Percentiles rank a stretch among this genome's conserved stretches.
These are phyloP conservation scores for Leptodactylus fuscus DNA, from an alignment of 2,113 vertebrate genomes.

Conservation along the genomic window DNA sequence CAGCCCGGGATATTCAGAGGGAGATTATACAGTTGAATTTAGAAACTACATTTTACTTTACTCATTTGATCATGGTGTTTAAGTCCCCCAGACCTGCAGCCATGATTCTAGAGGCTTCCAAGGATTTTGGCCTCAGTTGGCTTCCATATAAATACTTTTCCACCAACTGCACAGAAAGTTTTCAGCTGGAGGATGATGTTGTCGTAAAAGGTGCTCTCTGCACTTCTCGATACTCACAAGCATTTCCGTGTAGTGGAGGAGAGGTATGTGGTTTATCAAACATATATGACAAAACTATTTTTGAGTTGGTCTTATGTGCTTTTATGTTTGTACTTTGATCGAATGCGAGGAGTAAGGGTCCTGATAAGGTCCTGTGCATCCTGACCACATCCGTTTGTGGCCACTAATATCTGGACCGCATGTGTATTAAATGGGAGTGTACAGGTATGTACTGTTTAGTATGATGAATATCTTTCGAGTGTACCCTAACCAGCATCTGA, in stretches of 20 bases:
- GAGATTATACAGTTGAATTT: constrained; percentile 91
- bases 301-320: not conserved
- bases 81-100: constrained; percentile 88
- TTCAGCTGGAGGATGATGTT: constrained; percentile 82
- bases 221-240: constrained; percentile 90
- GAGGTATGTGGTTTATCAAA: constrained; percentile 80
- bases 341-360: not conserved
- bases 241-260: constrained; percentile 89
- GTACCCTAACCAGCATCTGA: too few relatives aligned
- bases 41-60: constrained; percentile 93
- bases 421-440: too few relatives aligned
- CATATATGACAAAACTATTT: not conserved
- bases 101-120: constrained; percentile 94
- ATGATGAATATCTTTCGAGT: too few relatives aligned
- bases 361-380: too few relatives aligned
- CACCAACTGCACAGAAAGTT: constrained; percentile 84
- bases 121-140: constrained; percentile 92
- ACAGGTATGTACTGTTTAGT: too few relatives aligned
- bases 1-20: constrained; percentile 72
- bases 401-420: too few relatives aligned
- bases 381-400: too few relatives aligned
- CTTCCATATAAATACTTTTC: constrained; percentile 89
- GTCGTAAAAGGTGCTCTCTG: constrained; percentile 79
- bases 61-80: constrained; percentile 94
- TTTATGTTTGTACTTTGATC: not conserved